Conservation (phyloP, 2,797 vertebrate species). For the Poecilia picta region DNA sequence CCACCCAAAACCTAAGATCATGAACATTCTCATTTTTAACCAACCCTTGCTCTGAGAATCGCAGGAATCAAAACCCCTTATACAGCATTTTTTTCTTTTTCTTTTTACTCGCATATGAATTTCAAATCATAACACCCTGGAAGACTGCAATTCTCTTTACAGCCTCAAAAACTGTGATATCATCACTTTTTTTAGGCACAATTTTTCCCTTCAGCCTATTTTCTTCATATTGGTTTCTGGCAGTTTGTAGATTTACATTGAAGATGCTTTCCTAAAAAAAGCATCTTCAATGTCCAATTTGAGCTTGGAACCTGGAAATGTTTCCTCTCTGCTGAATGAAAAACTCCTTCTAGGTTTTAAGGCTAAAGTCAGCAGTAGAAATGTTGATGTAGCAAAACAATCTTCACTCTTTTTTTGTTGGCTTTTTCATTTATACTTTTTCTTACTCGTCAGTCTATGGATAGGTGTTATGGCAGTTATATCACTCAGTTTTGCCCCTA, state of each 20-base stretch:
- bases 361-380: conserved; percentile 26
- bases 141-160: conserved; percentile 35
- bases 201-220: conserved; percentile 20
- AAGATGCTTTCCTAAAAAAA: conserved; percentile 34
- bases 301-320: conserved; percentile 28
- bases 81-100: conserved; percentile 10
- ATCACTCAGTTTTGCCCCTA: neutral
- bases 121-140: conserved; percentile 35
- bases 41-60: conserved; percentile 23
- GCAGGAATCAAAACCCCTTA: conserved; percentile 21
- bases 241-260: conserved; percentile 29
- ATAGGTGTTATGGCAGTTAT: neutral
- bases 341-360: conserved; percentile 35
- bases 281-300: conserved; percentile 36
- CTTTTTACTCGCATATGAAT: conserved; percentile 21
- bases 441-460: neutral
- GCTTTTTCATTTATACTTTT: neutral
- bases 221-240: conserved; percentile 16
- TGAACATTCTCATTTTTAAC: conserved; percentile 27
- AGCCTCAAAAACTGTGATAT: conserved; percentile 52
- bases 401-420: neutral
- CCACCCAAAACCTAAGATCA: neutral
- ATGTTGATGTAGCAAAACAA: conserved; percentile 11
- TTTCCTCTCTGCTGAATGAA: conserved; percentile 7
- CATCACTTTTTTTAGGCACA: conserved; percentile 39